These are phyloP conservation scores for Pseudocheirus occidentalis DNA, from an alignment of 2,797 vertebrate species.

Conservation along the genomic window DNA sequence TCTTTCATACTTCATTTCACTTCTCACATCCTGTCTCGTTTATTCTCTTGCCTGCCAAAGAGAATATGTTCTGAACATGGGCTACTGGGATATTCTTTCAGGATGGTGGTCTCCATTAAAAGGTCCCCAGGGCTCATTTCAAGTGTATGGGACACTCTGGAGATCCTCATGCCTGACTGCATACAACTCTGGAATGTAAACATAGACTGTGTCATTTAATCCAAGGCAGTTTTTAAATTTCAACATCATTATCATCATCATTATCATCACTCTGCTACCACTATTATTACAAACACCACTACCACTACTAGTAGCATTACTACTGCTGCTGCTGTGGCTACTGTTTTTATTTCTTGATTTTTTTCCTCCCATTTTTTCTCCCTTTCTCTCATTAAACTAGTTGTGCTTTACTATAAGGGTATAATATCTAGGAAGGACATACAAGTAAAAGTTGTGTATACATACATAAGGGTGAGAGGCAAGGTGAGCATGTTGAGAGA, in stretches of 20 bases:
- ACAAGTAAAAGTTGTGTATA: neutral
- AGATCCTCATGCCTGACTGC: neutral
- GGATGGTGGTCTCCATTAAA: neutral
- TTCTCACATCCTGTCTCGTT: neutral
- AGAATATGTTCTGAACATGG: slow-evolving; percentile 15
- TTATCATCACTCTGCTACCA: neutral
- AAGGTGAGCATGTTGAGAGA: neutral
- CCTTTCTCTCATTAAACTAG: neutral
- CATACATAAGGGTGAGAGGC: neutral
- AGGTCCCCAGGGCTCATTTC: neutral
- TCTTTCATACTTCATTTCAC: slow-evolving; percentile 57
- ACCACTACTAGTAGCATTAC: neutral
- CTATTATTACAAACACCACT: neutral
- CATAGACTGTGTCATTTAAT: neutral
- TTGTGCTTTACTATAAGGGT: neutral
- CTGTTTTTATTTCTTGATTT: neutral
- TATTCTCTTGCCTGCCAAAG: slow-evolving; percentile 20
- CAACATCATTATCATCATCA: neutral
- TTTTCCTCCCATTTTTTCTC: neutral
- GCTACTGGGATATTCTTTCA: neutral
- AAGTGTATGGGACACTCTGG: neutral
- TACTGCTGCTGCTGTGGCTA: neutral
- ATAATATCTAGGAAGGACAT: neutral
- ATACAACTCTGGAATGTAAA: neutral
- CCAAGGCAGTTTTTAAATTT: neutral